Conservation (phyloP, 2,797 vertebrate species). For the Astyanax mexicanus region DNA sequence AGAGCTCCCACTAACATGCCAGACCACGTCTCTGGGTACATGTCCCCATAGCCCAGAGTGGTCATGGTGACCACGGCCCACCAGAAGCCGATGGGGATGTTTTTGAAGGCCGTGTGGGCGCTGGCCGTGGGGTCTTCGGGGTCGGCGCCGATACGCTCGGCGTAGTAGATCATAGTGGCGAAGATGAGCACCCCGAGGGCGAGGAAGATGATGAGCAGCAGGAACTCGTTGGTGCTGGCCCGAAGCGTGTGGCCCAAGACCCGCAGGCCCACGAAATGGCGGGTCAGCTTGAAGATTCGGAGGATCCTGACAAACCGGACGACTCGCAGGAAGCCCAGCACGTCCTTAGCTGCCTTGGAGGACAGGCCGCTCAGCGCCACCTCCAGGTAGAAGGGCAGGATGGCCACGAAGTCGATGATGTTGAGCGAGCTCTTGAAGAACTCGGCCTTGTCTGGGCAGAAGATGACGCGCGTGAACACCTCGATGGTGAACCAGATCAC, state of each 20-base stretch:
- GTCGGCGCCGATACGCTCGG: constrained; percentile 95
- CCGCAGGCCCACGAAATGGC: constrained; percentile 94
- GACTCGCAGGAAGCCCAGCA: constrained; percentile 95
- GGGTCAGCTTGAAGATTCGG: constrained; percentile 98
- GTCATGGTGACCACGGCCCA: constrained; percentile 99
- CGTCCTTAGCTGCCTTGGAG: constrained; percentile 98
- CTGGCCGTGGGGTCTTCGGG: constrained; percentile 93
- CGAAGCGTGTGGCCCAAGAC: constrained; percentile 96
- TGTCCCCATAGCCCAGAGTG: constrained; percentile 97
- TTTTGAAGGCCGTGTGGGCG: constrained; percentile 96
- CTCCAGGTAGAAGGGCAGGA: constrained; percentile 98
- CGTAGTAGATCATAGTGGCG: constrained; percentile 99
- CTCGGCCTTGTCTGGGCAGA: constrained; percentile 97
- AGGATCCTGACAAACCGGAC: constrained; percentile 97
- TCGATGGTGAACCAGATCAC: constrained; percentile 99
- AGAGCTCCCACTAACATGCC: constrained; percentile 98
- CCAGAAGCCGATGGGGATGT: constrained; percentile 99
- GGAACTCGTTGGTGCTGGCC: constrained; percentile 97
- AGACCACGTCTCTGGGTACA: constrained; percentile 99
- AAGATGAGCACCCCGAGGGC: constrained; percentile 98
- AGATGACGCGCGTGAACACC: constrained; percentile 94
- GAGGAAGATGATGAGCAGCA: constrained; percentile 98
- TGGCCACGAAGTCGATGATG: constrained; percentile 99
- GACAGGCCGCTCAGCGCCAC: constrained; percentile 95
- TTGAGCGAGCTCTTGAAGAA: constrained; percentile 98